Conservation (phyloP, 2,797 vertebrate genomes). For the Molossus molossus region DNA sequence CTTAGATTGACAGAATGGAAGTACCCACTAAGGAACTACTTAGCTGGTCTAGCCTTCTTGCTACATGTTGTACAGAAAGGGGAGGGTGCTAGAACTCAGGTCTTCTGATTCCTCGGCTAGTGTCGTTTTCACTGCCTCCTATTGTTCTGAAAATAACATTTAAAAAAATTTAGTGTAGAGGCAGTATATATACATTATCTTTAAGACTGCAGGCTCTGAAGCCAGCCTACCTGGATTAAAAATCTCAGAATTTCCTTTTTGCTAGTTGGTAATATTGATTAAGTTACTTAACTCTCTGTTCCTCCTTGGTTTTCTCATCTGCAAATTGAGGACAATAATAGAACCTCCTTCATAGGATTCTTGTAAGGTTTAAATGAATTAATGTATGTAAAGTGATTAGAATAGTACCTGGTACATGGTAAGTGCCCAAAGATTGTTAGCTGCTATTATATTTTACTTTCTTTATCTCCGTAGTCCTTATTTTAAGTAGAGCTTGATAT, state of each 20-base stretch:
- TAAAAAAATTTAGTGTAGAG: background rate
- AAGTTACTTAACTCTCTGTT: background rate
- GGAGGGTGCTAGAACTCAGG: background rate
- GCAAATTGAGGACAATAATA: background rate
- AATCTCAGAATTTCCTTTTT: background rate
- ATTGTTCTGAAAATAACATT: conserved; percentile 5
- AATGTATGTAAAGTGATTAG: background rate
- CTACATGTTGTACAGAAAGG: background rate
- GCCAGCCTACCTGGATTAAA: conserved; percentile 11
- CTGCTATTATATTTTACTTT: background rate
- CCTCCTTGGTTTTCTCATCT: conserved; percentile 30
- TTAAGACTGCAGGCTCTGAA: background rate
- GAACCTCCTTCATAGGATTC: background rate
- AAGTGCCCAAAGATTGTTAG: background rate
- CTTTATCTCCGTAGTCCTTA: background rate
- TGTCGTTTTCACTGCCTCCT: background rate
- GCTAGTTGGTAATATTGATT: background rate
- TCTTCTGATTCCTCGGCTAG: background rate
- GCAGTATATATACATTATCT: background rate
- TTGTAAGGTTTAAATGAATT: conserved; percentile 36
- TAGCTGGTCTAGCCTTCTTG: background rate
- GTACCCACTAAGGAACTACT: background rate
- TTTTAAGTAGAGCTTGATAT: background rate
- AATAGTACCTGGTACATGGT: background rate
- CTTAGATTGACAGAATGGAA: background rate